Percentiles rank a stretch among this genome's conserved stretches.
These are phyloP conservation scores for Oscarella lobularis DNA, from an alignment of 37 sponge, comb jelly and placozoan species.

Conservation along the genomic window DNA sequence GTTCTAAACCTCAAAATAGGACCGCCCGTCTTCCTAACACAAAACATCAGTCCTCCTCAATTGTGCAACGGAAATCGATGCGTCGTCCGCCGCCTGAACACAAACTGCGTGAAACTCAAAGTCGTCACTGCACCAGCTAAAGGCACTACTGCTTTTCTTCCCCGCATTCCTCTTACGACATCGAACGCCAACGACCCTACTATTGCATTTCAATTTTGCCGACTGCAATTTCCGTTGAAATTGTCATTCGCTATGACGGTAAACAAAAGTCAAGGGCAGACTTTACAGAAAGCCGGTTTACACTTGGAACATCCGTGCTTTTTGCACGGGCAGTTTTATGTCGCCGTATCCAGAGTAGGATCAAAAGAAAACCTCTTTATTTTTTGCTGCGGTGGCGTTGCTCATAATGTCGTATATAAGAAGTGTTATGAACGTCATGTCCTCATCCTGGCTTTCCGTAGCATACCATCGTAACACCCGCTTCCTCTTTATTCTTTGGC, in stretches of 20 bases:
- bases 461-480: too few species aligned
- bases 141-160: neutral
- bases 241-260: neutral
- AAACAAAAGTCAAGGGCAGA: neutral
- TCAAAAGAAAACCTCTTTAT: too few species aligned
- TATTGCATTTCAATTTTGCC: neutral
- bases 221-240: neutral
- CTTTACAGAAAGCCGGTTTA: too few species aligned
- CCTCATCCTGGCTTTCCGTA: too few species aligned
- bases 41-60: neutral
- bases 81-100: neutral
- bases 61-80: neutral
- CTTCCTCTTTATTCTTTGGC: too few species aligned
- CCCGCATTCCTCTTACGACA: neutral
- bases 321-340: too few species aligned
- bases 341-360: too few species aligned
- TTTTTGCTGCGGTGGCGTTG: too few species aligned
- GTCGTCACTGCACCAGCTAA: neutral
- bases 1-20: neutral
- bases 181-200: too few species aligned
- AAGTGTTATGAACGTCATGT: too few species aligned
- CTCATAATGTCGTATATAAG: too few species aligned
- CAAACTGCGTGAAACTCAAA: neutral
- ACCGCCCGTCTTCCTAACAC: neutral
- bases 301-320: too few species aligned